Percentiles rank a stretch among this genome's conserved stretches.
These are phyloP conservation scores for Drosophila pseudotakahashii DNA, from an alignment of 2,888 invertebrate genomes.

Conservation along the genomic window DNA sequence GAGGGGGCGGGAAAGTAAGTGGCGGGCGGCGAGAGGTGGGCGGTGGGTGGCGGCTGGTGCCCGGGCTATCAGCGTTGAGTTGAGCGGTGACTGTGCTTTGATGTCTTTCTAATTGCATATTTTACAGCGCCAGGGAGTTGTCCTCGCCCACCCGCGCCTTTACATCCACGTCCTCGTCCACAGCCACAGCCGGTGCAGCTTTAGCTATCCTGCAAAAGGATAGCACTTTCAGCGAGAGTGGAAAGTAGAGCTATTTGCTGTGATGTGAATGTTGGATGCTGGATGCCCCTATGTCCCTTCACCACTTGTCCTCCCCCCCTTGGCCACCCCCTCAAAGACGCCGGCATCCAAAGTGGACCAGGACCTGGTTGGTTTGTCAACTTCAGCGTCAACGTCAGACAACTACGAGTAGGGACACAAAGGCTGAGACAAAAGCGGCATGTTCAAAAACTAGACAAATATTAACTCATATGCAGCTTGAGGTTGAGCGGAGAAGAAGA, in stretches of 20 bases:
- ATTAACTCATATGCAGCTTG: conserved; percentile 64
- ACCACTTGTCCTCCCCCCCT: background rate
- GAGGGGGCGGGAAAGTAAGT: conserved; percentile 18
- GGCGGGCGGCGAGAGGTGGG: conserved; percentile 14
- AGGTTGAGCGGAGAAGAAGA: conserved; percentile 26
- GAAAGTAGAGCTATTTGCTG: conserved; percentile 72
- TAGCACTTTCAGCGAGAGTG: conserved; percentile 54
- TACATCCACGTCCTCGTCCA: conserved; percentile 16
- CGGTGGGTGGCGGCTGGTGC: background rate
- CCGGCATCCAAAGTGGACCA: conserved; percentile 46
- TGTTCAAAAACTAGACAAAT: conserved; percentile 74
- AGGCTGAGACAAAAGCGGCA: conserved; percentile 63
- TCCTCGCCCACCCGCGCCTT: conserved; percentile 17
- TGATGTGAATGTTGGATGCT: conserved; percentile 41
- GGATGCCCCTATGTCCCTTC: conserved; percentile 15
- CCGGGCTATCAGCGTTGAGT: conserved; percentile 34
- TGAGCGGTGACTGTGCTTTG: conserved; percentile 60
- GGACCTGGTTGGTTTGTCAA: conserved; percentile 45
- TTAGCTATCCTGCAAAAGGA: conserved; percentile 61
- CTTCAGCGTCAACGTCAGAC: conserved; percentile 51
- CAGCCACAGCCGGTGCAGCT: conserved; percentile 20
- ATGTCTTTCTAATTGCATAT: conserved; percentile 79
- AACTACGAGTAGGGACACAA: conserved; percentile 25
- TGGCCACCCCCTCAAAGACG: conserved; percentile 32
- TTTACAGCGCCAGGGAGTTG: conserved; percentile 72